Base-by-base conservation (phyloP, 2,113 vertebrate genomes). In the Hiodon tergisus region DNA sequence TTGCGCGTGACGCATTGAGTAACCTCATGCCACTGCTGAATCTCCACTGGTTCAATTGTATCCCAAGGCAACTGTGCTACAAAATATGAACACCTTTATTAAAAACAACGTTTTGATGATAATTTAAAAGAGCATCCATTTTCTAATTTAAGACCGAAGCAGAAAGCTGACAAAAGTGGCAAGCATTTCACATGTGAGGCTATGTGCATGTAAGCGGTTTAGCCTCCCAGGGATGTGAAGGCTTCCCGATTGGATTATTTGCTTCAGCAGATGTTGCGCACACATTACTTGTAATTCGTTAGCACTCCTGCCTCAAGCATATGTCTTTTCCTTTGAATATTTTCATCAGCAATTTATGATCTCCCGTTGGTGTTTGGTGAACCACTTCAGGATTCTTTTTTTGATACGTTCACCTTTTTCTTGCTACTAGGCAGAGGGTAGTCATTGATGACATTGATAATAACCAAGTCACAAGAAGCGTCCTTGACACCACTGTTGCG, bases 21-120 rank as follows among this genome's bases (percentile, higher is more conserved):
- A 63, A 66, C 6, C 4, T 31, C 46, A 10, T 72, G 47, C 51
- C 46, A 54, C 31, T 72, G 47, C n/a, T 46, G 14, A 8, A 13
- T 60, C 59, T 60, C 6, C n/a, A 13, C 17, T 3, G 54, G 14
- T 71, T 75, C 57, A 82, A 79, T 74, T 71, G 58, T 74, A 50
- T 79, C 77, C 73, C 53, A 7, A 76, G 62, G 57, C 52, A 17
- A 61, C 14, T 6, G n/a, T 51, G 5, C 77, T 68, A 77, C 58
- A 65, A 67, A 17, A 61, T 63, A 74, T 73, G 69, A 66, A 68
- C 77, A 70, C 62, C 69, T 69, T 76, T 73, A 80, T 80, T 75
- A 80, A 70, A 72, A 80, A 77, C 78, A 79, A 74, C 78, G 80
- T 81, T 81, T 61, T 54, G 78, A 48, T 72, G 67, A 81, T 72